Evolutionary conservation across 1,140 invertebrate species (phyloP).

Genomic region (Gryon sp.): DNA sequence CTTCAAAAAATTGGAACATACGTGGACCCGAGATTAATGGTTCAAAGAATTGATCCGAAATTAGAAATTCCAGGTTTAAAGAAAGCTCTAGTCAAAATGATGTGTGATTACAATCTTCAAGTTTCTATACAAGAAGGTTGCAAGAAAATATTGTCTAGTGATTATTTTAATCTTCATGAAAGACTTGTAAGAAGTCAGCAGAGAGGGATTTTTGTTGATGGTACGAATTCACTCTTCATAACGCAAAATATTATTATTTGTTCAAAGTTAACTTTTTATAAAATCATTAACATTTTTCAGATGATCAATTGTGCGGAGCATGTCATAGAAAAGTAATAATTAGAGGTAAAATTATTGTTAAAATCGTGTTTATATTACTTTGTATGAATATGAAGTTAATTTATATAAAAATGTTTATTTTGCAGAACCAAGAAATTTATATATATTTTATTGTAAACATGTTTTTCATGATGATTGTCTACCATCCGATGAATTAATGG

Average conservation of each 20-base stretch:
- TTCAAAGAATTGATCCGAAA: conserved; percentile 89
- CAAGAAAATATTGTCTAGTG: conserved; percentile 91
- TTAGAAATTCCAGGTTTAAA: conserved; percentile 94
- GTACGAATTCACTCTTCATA: conserved; percentile 69
- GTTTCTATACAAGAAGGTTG: conserved; percentile 93
- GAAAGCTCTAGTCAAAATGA: conserved; percentile 95
- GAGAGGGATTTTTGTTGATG: conserved; percentile 86
- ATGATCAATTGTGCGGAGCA: conserved; percentile 87
- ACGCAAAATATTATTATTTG: conserved; percentile 11
- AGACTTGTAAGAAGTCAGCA: conserved; percentile 88
- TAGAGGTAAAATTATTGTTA: conserved; percentile 78
- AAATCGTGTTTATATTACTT: no score
- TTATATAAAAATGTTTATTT: no score
- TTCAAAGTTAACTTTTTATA: neutral
- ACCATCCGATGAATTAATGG: conserved; percentile 76
- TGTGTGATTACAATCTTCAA: conserved; percentile 97
- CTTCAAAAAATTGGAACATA: conserved; percentile 92
- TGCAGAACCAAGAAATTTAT: conserved; percentile 84
- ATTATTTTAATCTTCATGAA: conserved; percentile 94
- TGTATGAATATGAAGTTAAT: no score
- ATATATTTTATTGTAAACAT: conserved; percentile 94
- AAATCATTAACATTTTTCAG: conserved; percentile 77
- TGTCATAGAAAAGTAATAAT: conserved; percentile 87
- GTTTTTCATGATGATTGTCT: conserved; percentile 93
- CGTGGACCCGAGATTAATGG: conserved; percentile 92